These are phyloP conservation scores for Sebastes nivosus DNA, from an alignment of 2,797 vertebrate species.

Conservation along the genomic window DNA sequence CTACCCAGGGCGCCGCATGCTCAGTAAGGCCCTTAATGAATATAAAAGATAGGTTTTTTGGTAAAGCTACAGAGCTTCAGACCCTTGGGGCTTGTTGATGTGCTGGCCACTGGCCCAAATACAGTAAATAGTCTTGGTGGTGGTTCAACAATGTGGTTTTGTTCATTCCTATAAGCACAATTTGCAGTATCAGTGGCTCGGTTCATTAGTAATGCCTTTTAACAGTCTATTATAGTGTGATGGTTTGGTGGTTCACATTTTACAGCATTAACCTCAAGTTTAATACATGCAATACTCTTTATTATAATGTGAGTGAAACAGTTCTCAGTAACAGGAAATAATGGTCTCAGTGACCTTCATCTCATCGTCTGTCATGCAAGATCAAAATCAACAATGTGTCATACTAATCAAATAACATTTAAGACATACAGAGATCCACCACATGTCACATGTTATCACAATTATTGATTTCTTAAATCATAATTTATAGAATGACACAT, in stretches of 20 bases:
- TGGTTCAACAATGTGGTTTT: constrained; percentile 1
- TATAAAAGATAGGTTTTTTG: constrained; percentile 41
- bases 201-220: background rate
- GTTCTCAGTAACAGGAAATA: background rate
- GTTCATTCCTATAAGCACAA: background rate
- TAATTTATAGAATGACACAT: background rate
- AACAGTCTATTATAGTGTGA: background rate
- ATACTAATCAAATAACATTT: background rate
- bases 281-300: background rate
- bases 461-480: background rate
- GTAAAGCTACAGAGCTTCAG: constrained; percentile 11
- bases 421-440: background rate
- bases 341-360: background rate
- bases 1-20: constrained; percentile 6
- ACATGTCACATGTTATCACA: background rate
- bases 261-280: background rate
- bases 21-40: constrained; percentile 31
- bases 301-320: background rate
- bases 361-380: background rate
- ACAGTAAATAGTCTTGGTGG: constrained; percentile 15
- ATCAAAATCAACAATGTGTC: background rate
- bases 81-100: constrained; percentile 16
- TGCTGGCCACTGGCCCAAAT: constrained; percentile 8
- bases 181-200: background rate
- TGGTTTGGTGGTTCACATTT: background rate